A percentile compares a stretch with the other conserved stretches of the same genome.
Evolutionary conservation across 2,888 invertebrate species (phyloP).

Genomic region (Andricus curvator): DNA sequence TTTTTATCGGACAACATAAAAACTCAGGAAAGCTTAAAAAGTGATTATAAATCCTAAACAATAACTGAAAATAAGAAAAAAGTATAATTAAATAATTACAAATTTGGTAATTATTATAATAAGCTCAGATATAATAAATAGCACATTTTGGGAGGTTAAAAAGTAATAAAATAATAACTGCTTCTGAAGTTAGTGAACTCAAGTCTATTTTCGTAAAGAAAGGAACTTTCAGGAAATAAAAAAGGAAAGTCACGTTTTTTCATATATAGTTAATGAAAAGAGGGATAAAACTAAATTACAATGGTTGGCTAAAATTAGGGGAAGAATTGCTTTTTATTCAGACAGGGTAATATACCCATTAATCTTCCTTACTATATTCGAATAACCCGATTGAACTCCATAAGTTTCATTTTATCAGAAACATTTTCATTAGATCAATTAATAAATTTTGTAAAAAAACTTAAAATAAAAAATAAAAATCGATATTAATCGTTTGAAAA

Average conservation of each 20-base stretch:
- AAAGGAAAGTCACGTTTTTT: not conserved
- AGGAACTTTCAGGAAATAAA: not conserved
- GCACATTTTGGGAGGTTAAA: not conserved
- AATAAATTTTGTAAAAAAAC: not conserved
- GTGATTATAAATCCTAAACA: too few relatives aligned
- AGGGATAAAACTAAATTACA: not conserved
- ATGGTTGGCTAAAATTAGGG: not conserved
- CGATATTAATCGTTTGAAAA: not conserved
- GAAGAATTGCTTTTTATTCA: not conserved
- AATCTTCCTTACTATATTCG: not conserved
- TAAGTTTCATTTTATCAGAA: not conserved
- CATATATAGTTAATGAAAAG: not conserved
- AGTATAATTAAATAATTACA: too few relatives aligned
- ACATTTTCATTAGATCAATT: not conserved
- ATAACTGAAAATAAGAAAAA: too few relatives aligned
- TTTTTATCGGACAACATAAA: too few relatives aligned
- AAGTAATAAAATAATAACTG: not conserved
- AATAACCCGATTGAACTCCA: not conserved
- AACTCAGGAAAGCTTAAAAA: too few relatives aligned
- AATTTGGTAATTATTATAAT: too few relatives aligned
- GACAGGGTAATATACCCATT: not conserved
- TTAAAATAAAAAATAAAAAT: not conserved
- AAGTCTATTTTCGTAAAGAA: not conserved
- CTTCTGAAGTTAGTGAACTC: not conserved
- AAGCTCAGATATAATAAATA: too few relatives aligned